Evolutionary conservation across 1,140 invertebrate species (phyloP).

Genomic region (Trichoplusia ni): DNA sequence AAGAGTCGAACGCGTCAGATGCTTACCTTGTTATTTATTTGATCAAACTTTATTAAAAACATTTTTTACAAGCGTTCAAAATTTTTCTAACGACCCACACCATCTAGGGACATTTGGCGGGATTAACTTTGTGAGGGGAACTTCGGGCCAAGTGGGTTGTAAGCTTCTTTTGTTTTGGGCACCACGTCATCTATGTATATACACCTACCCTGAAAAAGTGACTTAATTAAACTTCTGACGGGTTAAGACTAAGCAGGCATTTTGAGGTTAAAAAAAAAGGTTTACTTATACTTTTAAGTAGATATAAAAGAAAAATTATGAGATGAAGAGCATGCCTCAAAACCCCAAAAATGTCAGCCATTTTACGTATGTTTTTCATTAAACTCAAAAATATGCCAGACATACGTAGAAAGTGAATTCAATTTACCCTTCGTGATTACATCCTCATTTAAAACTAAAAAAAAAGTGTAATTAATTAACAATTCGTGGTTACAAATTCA

Average conservation of each 20-base stretch:
- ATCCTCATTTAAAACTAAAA: no score
- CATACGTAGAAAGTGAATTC: no score
- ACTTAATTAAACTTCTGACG: slow-evolving; percentile 30
- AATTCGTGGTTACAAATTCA: no score
- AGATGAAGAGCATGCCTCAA: no score
- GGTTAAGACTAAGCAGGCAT: slow-evolving; percentile 9
- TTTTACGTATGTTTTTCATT: no score
- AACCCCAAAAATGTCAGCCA: no score
- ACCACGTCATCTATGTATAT: slow-evolving; percentile 15
- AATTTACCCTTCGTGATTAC: no score
- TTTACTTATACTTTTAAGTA: neutral
- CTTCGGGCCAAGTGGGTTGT: slow-evolving; percentile 18
- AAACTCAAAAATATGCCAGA: no score
- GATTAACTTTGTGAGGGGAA: slow-evolving; percentile 22
- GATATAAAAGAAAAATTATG: no score
- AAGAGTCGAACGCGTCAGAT: no score
- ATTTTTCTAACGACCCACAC: slow-evolving; percentile 9
- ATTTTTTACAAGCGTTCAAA: slow-evolving; percentile 13
- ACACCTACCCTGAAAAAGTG: slow-evolving; percentile 11
- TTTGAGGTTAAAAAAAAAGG: neutral
- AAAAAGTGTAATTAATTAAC: no score
- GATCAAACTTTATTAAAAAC: slow-evolving; percentile 12
- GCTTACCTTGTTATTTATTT: neutral
- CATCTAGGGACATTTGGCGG: slow-evolving; percentile 11
- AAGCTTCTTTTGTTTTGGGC: slow-evolving; percentile 27